These are phyloP conservation scores for Ophthalmolycus amberensis DNA, from an alignment of 2,113 vertebrate species.

Conservation along the genomic window DNA sequence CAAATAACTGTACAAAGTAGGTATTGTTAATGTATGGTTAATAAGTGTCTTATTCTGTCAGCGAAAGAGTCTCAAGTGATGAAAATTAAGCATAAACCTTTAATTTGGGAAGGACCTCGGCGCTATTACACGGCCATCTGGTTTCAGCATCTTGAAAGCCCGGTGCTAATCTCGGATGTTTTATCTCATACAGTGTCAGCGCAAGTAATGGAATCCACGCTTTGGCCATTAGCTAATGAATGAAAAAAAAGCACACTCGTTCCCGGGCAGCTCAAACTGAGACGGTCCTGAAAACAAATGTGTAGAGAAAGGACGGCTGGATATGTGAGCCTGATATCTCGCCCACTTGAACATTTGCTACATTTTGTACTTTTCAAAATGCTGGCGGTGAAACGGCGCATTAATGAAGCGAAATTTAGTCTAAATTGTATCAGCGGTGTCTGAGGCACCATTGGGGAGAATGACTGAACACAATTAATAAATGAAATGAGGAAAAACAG, in stretches of 20 bases:
- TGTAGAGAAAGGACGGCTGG: not conserved
- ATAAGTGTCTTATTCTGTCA: not conserved
- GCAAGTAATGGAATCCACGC: not conserved
- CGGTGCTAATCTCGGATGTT: not conserved
- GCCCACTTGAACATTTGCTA: not conserved
- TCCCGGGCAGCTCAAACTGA: not conserved
- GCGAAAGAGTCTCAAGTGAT: not conserved
- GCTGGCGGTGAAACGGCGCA: not conserved
- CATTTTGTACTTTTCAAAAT: not conserved
- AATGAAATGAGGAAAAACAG: conserved; percentile 17
- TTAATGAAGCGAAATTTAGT: conserved; percentile 1
- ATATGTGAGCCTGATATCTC: not conserved
- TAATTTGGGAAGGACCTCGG: conserved; percentile 13
- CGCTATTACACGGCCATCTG: conserved; percentile 8
- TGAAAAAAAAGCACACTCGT: conserved; percentile 8
- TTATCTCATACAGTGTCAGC: not conserved
- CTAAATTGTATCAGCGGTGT: not conserved
- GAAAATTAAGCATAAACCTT: not conserved
- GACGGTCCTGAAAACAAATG: not conserved
- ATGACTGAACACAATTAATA: not conserved
- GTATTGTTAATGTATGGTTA: not conserved
- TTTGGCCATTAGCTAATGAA: conserved; percentile 20
- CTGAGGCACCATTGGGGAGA: not conserved
- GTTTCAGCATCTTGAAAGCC: conserved; percentile 18
- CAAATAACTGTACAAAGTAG: not conserved